A percentile compares a stretch with the other conserved stretches of the same genome.
Conservation (phyloP, 2,888 invertebrate genomes). For the Lymantria monacha region DNA sequence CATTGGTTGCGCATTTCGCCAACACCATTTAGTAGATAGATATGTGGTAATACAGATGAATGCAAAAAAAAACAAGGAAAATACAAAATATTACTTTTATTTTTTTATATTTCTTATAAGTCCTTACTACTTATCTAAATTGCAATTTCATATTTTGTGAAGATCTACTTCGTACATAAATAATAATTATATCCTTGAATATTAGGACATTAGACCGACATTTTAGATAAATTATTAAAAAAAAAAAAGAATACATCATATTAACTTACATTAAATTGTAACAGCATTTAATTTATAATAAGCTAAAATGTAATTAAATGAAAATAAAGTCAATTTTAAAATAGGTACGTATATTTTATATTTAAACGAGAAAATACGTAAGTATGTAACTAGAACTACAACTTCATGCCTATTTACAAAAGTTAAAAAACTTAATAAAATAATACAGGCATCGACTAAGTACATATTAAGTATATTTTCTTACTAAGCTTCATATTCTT, state of each 20-base stretch:
- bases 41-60: not conserved
- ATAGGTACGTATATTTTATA: not conserved
- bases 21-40: not conserved
- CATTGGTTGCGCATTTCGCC: too few species aligned
- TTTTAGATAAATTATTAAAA: not conserved
- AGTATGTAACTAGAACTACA: constrained; percentile 1
- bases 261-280: constrained; percentile 15
- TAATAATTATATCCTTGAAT: not conserved
- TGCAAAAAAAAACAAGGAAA: constrained; percentile 11
- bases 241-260: not conserved
- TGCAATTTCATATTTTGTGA: constrained; percentile 20
- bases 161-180: constrained; percentile 3
- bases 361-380: not conserved
- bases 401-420: constrained; percentile 18
- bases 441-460: constrained; percentile 9
- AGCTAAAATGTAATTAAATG: constrained; percentile 13
- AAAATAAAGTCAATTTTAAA: not conserved
- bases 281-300: constrained; percentile 13
- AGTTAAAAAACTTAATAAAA: constrained; percentile 6
- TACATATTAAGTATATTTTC: constrained; percentile 1
- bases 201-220: not conserved
- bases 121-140: constrained; percentile 16
- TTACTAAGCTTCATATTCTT: constrained; percentile 23
- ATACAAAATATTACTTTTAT: constrained; percentile 19
- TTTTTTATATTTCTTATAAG: constrained; percentile 20